Percentiles rank a stretch among this genome's conserved stretches.
These are phyloP conservation scores for Harpagoxenus sublaevis DNA, from an alignment of 2,888 invertebrate species.

Conservation along the genomic window DNA sequence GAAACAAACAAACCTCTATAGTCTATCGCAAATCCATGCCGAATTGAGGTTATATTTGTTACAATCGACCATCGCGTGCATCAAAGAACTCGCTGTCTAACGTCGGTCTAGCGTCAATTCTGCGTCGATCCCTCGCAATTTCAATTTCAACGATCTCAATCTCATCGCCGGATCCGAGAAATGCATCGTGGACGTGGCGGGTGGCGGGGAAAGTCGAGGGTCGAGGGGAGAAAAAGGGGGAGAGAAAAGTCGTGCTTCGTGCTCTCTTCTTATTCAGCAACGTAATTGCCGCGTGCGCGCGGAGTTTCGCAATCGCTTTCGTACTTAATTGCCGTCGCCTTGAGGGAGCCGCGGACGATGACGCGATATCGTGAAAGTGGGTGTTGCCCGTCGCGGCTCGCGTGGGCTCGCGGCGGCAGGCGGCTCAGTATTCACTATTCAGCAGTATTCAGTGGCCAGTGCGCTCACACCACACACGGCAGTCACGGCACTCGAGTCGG, in stretches of 20 bases:
- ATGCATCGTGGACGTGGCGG: not conserved
- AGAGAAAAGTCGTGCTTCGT: not conserved
- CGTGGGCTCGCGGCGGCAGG: too few species aligned
- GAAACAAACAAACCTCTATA: not conserved
- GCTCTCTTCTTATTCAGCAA: conserved; percentile 13
- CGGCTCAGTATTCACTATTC: too few species aligned
- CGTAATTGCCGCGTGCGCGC: not conserved
- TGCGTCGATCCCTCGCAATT: not conserved
- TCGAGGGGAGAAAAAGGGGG: not conserved
- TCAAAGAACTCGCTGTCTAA: too few species aligned
- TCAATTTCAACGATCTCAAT: too few species aligned
- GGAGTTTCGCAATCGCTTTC: conserved; percentile 26
- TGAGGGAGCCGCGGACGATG: conserved; percentile 63
- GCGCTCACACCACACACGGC: too few species aligned
- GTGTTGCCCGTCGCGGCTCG: conserved; percentile 70
- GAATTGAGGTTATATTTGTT: too few species aligned
- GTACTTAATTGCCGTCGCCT: conserved; percentile 50
- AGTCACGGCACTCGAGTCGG: too few species aligned
- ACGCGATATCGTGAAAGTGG: conserved; percentile 72
- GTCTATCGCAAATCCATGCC: too few species aligned
- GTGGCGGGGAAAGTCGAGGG: not conserved
- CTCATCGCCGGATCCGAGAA: not conserved
- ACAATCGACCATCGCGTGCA: too few species aligned
- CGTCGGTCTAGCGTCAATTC: too few species aligned
- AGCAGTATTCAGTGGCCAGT: too few species aligned